These are phyloP conservation scores for Cossypha caffra DNA, from an alignment of 2,797 vertebrate genomes.

Conservation along the genomic window DNA sequence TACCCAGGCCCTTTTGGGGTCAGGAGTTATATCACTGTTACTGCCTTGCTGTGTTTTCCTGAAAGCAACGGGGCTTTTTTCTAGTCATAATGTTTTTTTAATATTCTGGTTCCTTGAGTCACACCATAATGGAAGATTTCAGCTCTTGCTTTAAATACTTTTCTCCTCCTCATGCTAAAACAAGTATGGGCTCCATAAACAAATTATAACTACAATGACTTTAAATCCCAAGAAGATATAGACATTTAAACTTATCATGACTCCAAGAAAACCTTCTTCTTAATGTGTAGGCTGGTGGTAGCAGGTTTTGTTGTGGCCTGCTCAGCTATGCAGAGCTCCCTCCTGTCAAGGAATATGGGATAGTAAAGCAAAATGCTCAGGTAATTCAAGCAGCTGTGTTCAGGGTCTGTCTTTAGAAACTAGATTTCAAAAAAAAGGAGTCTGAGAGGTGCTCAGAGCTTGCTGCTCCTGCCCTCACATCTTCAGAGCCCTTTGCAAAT, in stretches of 20 bases:
- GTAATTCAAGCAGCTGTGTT: neutral
- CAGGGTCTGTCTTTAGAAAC: neutral
- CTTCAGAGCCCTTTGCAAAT: neutral
- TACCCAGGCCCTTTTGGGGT: neutral
- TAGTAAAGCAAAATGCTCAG: neutral
- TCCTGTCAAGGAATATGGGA: neutral
- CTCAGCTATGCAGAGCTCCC: neutral
- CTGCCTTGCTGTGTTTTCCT: neutral
- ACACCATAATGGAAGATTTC: neutral
- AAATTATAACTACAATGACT: neutral
- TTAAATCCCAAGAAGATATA: neutral
- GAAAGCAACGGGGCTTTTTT: neutral
- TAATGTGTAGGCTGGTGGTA: neutral
- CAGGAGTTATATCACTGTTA: neutral
- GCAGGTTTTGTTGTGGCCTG: neutral
- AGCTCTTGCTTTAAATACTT: neutral
- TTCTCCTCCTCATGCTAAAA: neutral
- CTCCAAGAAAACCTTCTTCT: neutral
- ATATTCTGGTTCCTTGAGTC: neutral
- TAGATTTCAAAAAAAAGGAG: neutral
- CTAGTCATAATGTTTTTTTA: neutral
- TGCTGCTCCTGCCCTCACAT: neutral
- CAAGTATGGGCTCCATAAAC: neutral
- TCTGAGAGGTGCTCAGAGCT: neutral
- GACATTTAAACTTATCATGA: neutral